These are phyloP conservation scores for Hesperophylax magnus DNA, from an alignment of 1,140 invertebrate genomes.

Conservation along the genomic window DNA sequence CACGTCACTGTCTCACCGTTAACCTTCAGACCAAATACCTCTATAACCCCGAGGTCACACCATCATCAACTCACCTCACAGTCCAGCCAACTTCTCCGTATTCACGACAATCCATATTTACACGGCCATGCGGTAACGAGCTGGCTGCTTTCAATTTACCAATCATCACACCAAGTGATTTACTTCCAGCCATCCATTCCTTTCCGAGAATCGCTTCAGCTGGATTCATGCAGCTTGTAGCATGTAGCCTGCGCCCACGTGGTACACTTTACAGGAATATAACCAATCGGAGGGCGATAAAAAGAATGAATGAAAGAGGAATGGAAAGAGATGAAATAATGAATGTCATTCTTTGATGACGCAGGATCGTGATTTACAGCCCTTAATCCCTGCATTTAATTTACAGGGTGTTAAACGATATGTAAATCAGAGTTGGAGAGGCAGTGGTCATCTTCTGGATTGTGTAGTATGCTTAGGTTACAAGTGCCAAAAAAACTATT, in stretches of 20 bases:
- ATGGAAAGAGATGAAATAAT: slow-evolving; percentile 1
- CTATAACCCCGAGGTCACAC: background rate
- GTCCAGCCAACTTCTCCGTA: background rate
- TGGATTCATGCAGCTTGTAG: background rate
- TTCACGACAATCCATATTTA: slow-evolving; percentile 33
- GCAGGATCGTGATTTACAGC: slow-evolving; percentile 48
- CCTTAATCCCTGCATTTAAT: slow-evolving; percentile 42
- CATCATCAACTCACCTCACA: background rate
- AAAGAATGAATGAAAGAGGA: background rate
- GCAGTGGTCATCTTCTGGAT: slow-evolving; percentile 2
- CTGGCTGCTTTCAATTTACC: slow-evolving; percentile 16
- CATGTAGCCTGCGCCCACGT: slow-evolving; percentile 8
- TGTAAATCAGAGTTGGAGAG: slow-evolving; percentile 44
- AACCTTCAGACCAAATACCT: no score
- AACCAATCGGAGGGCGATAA: no score
- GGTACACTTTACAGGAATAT: background rate
- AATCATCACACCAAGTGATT: slow-evolving; percentile 26
- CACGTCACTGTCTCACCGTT: no score
- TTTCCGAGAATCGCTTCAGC: slow-evolving; percentile 6
- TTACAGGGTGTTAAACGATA: slow-evolving; percentile 53
- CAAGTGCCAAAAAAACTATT: background rate
- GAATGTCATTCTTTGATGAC: slow-evolving; percentile 48
- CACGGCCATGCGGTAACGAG: slow-evolving; percentile 2
- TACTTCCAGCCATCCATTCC: background rate
- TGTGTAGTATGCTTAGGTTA: background rate